Evolutionary conservation across 1,140 invertebrate species (phyloP), one percentile per base, ranked within the genome.

Genomic region (Bombus difficillimus): DNA sequence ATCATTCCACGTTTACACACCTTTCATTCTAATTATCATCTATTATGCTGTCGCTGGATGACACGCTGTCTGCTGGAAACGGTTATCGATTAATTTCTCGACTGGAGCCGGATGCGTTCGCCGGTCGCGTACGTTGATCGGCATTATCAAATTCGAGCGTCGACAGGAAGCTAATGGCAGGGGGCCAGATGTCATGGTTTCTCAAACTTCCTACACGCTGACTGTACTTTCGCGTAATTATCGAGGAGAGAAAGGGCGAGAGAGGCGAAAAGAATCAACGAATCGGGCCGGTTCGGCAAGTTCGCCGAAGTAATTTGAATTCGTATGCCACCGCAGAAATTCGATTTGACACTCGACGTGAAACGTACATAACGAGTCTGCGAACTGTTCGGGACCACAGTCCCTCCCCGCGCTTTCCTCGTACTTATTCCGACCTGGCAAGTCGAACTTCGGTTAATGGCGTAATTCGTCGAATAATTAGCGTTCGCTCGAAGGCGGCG

Each of bases 321-420:
- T 90, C 83, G 89, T 34, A 71, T 82, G 69, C 77, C 75, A 88
- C 88, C 86, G 81, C 89, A 79, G 89, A 90, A 90, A 90, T 90
- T 90, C 89, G 86, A 90, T 90, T 90, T 88, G 83, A 90, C 85
- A 88, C 71, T 83, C 89, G 89, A 90, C 77, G 83, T 82, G 89
- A 90, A 90, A 90, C 76, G 88, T 88, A 88, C 79, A 84, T 90
- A 90, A 90, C 89, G 89, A 90, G 72, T 90, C 89, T 78, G 72
- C 66, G 80, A 90, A 90, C 89, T 90, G 87, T 90, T 77, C 83
- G 53, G 75, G 66, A 62, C 69, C 43, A 53, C 37, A 43, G 32
- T 25, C 62, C n/a, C 68, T 53, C 41, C n/a, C 2, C 28, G 22
- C 5, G 34, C 69, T 6, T 28, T 3, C 15, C 41, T 34, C 28